Conservation (phyloP, 2,888 invertebrate species). For the Anoncus sp. region DNA sequence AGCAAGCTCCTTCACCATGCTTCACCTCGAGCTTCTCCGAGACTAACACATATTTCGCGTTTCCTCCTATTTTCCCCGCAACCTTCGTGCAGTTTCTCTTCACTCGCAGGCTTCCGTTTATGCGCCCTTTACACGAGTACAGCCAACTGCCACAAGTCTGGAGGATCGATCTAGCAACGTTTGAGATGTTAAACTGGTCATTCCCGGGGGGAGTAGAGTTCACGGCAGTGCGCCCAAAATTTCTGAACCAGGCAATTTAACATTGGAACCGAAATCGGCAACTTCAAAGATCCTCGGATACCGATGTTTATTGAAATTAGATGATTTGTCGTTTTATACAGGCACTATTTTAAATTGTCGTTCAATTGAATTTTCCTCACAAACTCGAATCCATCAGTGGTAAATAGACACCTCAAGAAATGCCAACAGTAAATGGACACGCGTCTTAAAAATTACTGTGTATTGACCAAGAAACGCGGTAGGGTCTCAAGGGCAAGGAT, state of each 20-base stretch:
- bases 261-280: not conserved
- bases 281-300: not conserved
- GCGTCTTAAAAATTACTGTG: no score
- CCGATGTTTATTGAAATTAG: not conserved
- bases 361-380: not conserved
- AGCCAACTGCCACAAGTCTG: not conserved
- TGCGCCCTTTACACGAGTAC: conserved; percentile 4
- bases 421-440: no score
- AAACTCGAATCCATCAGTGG: not conserved
- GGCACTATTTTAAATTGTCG: not conserved
- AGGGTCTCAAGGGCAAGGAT: no score
- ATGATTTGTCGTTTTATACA: not conserved
- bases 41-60: conserved; percentile 7
- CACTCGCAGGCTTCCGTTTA: conserved; percentile 24
- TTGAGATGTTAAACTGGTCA: not conserved
- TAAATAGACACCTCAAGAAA: no score
- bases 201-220: not conserved
- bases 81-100: conserved; percentile 20
- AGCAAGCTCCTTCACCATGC: conserved; percentile 42
- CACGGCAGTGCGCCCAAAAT: no score
- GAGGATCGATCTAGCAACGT: not conserved
- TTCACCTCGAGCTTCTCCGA: conserved; percentile 36
- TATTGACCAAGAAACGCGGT: no score
- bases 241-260: no score
- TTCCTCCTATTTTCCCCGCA: conserved; percentile 32